Base-by-base conservation (phyloP, 2,797 vertebrate genomes). In the Hypotaenidia philippensis region DNA sequence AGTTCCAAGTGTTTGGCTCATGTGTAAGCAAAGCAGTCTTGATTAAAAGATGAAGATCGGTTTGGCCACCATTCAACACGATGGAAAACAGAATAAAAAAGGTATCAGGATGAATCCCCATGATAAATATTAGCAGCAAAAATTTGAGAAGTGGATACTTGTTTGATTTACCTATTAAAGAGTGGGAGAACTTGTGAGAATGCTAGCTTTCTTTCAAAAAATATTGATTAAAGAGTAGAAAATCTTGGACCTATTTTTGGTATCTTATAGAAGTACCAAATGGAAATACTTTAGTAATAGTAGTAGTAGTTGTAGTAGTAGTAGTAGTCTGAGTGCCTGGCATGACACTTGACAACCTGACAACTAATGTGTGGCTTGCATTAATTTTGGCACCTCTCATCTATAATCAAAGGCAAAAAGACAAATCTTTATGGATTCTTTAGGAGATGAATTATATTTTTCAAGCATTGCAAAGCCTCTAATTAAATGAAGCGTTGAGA, bases 401-500 rank as follows among this genome's bases (percentile, higher is more conserved):
- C 59, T 61, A 47, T 55, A 85, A 70, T 44, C 60, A 87, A 93
- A 86, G 22, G 38, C 60, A 87, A 74, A 91, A 47, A 7, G 8
- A 89, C 6, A 85, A 80, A 68, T 47, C 27, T 84, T 80, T 6
- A 6, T 29, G 45, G 68, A 60, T 40, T 23, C 21, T 74, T 80
- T 75, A 60, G 52, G 45, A 92, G 29, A 91, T 78, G 40, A 86
- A 75, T 66, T 1, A 50, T 10, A 11, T 64, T 95, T 84, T 91
- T 85, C 53, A 89, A 66, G 45, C 71, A 66, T 63, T 89, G 56
- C 40, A 94, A 94, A 83, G 2, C 9, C 44, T 77, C 66, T 83
- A 74, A 93, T 89, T 85, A 82, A 72, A 70, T 40, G 53, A 89
- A 34, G 41, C 64, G 85, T 85, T 87, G 75, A 80, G 38, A 83